Evolutionary conservation across 30 jellyfish, hydroid and myxozoan genomes (phyloP).

Genomic region (Cassiopea xamachana): DNA sequence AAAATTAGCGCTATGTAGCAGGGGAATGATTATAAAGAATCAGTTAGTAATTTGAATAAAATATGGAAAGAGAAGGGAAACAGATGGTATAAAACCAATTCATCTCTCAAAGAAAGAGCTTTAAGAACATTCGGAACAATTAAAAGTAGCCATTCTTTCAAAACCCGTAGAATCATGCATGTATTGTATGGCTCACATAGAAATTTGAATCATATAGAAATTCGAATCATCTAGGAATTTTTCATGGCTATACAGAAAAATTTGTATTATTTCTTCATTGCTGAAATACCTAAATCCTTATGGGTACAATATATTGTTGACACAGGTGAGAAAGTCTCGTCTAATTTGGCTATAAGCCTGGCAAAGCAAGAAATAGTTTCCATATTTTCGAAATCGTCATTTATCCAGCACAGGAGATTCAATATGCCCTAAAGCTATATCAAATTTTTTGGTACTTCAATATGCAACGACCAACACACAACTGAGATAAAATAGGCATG

Average conservation of each 20-base stretch:
- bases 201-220: neutral
- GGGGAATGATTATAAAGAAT: neutral
- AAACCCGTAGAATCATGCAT: neutral
- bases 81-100: neutral
- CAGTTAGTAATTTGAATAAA: neutral
- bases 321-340: conserved; percentile 28
- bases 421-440: conserved; percentile 15
- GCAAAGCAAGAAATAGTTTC: conserved; percentile 34
- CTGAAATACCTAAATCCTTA: conserved; percentile 4
- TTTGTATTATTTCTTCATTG: conserved; percentile 5
- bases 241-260: conserved; percentile 17
- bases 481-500: neutral
- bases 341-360: conserved; percentile 10
- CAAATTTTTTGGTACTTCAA: neutral
- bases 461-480: neutral
- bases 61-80: neutral
- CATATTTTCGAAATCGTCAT: conserved; percentile 7
- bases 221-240: conserved; percentile 27
- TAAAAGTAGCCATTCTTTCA: neutral
- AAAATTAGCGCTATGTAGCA: neutral
- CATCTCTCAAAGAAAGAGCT: neutral
- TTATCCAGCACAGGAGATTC: conserved; percentile 12
- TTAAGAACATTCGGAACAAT: neutral
- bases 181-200: neutral
- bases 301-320: neutral